Evolutionary conservation across 2,888 invertebrate genomes (phyloP), one percentile per base, ranked within the genome.

Genomic region (Octonoba sinensis): DNA sequence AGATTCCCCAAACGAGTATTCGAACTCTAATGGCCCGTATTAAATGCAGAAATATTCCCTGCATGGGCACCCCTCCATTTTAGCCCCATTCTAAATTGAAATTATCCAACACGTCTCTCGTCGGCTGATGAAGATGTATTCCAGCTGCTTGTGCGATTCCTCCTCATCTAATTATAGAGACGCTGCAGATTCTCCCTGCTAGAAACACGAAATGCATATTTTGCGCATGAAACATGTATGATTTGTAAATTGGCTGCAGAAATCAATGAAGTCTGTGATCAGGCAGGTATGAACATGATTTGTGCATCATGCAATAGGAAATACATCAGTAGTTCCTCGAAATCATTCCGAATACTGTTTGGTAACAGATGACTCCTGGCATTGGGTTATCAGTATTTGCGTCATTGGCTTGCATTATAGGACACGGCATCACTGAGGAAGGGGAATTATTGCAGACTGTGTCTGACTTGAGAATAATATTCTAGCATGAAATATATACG

Each of bases 221-320:
- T 49, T 65, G 16, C 16, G 27, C 64, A 74, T 75, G 66, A 75
- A 66, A 66, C 67, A 75, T 75, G 67, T 59, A 75, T 75, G 56
- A 75, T 75, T 75, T 24, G 20, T 27, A 59, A 56, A 75, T 66
- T 66, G 56, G 49, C 49, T 67, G 57, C 20, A 60, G 74, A 49
- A 66, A 75, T 66, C 74, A 75, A 75, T 75, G 66, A 46, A 24
- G 66, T 54, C 16, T 20, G n/a, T 16, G n/a, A 59, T 24, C 57
- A 51, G 49, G n/a, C 15, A 11, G 46, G 56, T 20, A 24, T 20
- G 15, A 16, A 18, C 65, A 36, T 49, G 65, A 44, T 13, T 13
- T 49, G n/a, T 54, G 54, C 54, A n/a, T 54, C 18, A 12, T 54
- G 54, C 20, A 36, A 36, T 36, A 36, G 36, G 36, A 36, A 36